A percentile compares a stretch with the other conserved stretches of the same genome.
Conservation (phyloP, 2,113 vertebrate genomes). For the Ascaphus truei region DNA sequence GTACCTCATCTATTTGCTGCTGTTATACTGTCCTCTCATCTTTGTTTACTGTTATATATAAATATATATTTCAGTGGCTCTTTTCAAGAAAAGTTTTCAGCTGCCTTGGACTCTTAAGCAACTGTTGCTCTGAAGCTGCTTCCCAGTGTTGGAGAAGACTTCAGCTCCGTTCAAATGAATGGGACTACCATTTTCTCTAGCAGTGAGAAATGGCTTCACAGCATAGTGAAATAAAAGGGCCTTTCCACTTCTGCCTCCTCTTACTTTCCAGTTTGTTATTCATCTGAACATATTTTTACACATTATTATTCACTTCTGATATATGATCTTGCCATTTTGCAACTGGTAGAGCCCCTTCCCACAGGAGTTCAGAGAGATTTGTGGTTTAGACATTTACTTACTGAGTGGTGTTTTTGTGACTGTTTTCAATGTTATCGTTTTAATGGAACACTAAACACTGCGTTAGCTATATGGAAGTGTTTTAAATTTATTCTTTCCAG, state of each 20-base stretch:
- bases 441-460: slow-evolving; percentile 55
- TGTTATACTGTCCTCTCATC: no score
- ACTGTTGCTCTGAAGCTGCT: neutral
- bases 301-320: slow-evolving; percentile 50
- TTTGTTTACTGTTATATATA: no score
- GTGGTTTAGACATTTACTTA: slow-evolving; percentile 53
- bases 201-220: neutral
- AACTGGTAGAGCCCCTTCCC: slow-evolving; percentile 44
- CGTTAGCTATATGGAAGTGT: slow-evolving; percentile 52
- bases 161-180: neutral
- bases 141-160: neutral
- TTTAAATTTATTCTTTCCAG: slow-evolving; percentile 50
- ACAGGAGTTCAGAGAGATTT: slow-evolving; percentile 47
- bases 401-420: slow-evolving; percentile 49
- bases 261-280: slow-evolving; percentile 35
- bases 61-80: no score
- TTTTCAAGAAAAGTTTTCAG: no score
- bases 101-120: neutral
- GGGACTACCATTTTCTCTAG: neutral
- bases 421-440: slow-evolving; percentile 56
- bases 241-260: neutral
- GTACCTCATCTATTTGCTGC: no score
- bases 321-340: slow-evolving; percentile 52
- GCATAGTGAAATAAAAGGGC: neutral
- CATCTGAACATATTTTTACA: slow-evolving; percentile 45